Conservation (phyloP, 2,888 invertebrate species). For the Calameuta idolon region DNA sequence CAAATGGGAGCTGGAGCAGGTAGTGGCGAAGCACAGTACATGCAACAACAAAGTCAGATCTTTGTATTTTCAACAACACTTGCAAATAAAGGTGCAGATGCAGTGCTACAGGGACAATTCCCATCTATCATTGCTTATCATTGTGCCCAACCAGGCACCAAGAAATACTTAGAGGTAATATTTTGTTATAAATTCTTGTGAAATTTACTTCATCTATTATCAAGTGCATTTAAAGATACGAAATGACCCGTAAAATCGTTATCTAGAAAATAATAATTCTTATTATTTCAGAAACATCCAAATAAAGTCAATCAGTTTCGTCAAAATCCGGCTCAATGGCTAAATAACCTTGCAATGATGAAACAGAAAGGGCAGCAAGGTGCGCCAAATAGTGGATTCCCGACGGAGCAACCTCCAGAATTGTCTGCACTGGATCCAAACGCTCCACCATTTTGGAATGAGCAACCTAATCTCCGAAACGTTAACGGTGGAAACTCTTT, state of each 20-base stretch:
- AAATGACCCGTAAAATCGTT: neutral
- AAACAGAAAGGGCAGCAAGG: constrained; percentile 76
- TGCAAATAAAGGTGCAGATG: constrained; percentile 95
- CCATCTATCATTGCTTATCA: constrained; percentile 95
- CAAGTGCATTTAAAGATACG: neutral
- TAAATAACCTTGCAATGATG: constrained; percentile 82
- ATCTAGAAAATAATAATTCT: constrained; percentile 16
- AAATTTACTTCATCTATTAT: neutral
- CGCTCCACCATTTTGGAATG: constrained; percentile 63
- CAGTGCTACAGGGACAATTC: constrained; percentile 89
- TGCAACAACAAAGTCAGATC: constrained; percentile 98
- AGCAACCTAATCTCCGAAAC: constrained; percentile 61
- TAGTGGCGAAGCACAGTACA: constrained; percentile 86
- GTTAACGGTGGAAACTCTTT: constrained; percentile 63
- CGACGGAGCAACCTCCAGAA: constrained; percentile 62
- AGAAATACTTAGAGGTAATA: constrained; percentile 89
- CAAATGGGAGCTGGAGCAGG: constrained; percentile 77
- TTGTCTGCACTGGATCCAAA: constrained; percentile 62
- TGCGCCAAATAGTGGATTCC: constrained; percentile 65
- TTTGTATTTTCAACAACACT: constrained; percentile 96
- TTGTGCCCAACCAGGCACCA: constrained; percentile 94
- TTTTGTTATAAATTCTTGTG: neutral
- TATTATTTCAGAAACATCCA: constrained; percentile 84
- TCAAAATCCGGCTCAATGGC: constrained; percentile 85
- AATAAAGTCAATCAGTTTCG: constrained; percentile 89